phyloP scores from a whole-genome alignment of 2,113 vertebrate genomes.

The Xiphorhynchus elegans region DNA sequence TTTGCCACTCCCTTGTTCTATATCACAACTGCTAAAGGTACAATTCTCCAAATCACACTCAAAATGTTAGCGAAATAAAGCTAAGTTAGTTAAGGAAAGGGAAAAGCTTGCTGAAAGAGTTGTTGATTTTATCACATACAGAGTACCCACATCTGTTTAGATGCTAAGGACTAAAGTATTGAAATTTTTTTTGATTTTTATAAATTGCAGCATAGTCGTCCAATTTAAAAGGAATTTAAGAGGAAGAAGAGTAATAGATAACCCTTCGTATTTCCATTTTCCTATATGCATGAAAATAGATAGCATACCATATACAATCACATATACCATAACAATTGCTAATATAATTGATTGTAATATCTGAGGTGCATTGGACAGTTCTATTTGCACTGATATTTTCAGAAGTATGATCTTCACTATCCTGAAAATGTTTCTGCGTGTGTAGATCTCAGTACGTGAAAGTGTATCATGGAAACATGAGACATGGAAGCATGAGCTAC shows the following conservation, averaged over 20 bases:
- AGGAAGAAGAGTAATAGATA: neutral
- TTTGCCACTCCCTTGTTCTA: neutral
- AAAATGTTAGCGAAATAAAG: fast-evolving
- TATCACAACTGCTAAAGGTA: neutral
- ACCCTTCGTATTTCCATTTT: neutral
- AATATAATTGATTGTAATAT: neutral
- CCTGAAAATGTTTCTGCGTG: neutral
- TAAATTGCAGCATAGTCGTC: neutral
- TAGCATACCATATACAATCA: neutral
- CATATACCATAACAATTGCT: neutral
- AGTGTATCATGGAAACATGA: neutral
- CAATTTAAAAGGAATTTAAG: neutral
- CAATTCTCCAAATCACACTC: neutral
- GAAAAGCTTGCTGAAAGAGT: neutral
- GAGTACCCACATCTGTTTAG: neutral
- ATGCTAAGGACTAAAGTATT: neutral
- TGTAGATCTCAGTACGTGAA: neutral
- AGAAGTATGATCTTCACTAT: neutral
- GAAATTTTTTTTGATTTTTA: neutral
- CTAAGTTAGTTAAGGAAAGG: neutral
- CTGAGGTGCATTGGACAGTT: neutral
- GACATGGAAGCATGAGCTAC: neutral
- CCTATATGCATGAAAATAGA: neutral
- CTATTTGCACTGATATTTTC: neutral
- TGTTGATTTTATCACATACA: neutral